Evolutionary conservation across 2,888 invertebrate genomes (phyloP).

Genomic region (Chrysomela aeneicollis): DNA sequence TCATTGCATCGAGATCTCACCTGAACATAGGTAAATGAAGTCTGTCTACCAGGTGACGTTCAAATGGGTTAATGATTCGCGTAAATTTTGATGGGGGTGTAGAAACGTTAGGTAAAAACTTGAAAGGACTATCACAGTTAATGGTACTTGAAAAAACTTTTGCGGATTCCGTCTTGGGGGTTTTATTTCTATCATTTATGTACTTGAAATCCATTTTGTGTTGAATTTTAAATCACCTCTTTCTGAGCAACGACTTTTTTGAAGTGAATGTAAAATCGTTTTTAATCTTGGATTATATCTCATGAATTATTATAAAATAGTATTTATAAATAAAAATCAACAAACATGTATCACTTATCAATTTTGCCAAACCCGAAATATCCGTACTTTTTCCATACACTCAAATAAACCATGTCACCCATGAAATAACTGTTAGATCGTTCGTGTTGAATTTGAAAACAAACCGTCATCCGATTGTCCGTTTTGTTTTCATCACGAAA

Average conservation of each 20-base stretch:
- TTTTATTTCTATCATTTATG: constrained; percentile 46
- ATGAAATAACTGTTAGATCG: too few species aligned
- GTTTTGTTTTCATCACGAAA: background rate
- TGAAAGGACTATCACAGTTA: constrained; percentile 56
- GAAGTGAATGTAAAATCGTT: too few species aligned
- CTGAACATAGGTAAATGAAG: constrained; percentile 76
- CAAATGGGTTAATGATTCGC: constrained; percentile 74
- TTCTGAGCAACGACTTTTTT: too few species aligned
- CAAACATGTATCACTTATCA: too few species aligned
- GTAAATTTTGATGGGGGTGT: constrained; percentile 68
- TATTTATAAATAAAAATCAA: too few species aligned
- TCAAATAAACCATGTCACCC: too few species aligned
- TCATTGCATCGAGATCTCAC: constrained; percentile 55
- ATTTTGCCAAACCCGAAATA: too few species aligned
- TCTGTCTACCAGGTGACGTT: constrained; percentile 69
- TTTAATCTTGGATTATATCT: too few species aligned
- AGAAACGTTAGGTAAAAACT: constrained; percentile 58
- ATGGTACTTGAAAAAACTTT: constrained; percentile 39
- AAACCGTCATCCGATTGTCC: background rate
- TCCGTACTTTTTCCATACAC: too few species aligned
- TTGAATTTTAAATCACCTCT: too few species aligned
- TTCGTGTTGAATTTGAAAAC: background rate
- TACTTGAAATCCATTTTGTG: constrained; percentile 46
- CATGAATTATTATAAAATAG: too few species aligned
- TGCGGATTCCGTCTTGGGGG: constrained; percentile 45